These are phyloP conservation scores for Drosophila colorata DNA, from an alignment of 2,888 invertebrate genomes.

Conservation along the genomic window DNA sequence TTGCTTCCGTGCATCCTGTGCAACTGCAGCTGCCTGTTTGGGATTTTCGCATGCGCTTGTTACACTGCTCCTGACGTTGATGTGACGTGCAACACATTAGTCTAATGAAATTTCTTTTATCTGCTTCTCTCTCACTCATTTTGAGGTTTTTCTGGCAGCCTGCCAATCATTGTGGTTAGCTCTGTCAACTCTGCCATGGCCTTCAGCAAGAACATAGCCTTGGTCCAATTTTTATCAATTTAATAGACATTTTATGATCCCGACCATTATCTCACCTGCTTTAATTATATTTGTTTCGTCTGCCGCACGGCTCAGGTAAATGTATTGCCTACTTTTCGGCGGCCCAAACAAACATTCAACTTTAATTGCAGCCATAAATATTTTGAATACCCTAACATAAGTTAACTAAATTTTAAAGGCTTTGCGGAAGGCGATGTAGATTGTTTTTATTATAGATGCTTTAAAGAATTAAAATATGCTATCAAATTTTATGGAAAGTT, in stretches of 20 bases:
- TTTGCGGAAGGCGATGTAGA: too few species aligned
- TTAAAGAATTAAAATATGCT: background rate
- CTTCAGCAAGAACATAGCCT: conserved; percentile 2
- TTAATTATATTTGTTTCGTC: conserved; percentile 67
- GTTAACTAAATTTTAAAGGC: background rate
- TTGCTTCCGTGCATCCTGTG: conserved; percentile 38
- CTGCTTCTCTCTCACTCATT: background rate
- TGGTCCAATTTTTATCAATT: conserved; percentile 51
- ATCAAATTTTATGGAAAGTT: too few species aligned
- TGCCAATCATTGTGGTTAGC: conserved; percentile 42
- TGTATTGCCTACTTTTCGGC: conserved; percentile 59
- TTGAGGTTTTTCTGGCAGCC: conserved; percentile 17
- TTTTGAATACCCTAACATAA: conserved; percentile 26
- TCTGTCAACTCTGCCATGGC: conserved; percentile 24
- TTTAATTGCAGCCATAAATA: conserved; percentile 73
- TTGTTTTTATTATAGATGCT: background rate
- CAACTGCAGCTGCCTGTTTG: conserved; percentile 67
- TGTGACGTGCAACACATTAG: conserved; percentile 79
- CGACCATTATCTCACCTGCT: conserved; percentile 45
- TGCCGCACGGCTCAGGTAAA: conserved; percentile 54
- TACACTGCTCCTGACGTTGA: conserved; percentile 68
- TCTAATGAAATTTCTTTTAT: conserved; percentile 61
- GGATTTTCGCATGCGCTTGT: conserved; percentile 72
- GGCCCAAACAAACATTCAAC: conserved; percentile 50
- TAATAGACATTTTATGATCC: conserved; percentile 41